These are phyloP conservation scores for Turnix velox DNA, from an alignment of 2,113 vertebrate genomes.

Conservation along the genomic window DNA sequence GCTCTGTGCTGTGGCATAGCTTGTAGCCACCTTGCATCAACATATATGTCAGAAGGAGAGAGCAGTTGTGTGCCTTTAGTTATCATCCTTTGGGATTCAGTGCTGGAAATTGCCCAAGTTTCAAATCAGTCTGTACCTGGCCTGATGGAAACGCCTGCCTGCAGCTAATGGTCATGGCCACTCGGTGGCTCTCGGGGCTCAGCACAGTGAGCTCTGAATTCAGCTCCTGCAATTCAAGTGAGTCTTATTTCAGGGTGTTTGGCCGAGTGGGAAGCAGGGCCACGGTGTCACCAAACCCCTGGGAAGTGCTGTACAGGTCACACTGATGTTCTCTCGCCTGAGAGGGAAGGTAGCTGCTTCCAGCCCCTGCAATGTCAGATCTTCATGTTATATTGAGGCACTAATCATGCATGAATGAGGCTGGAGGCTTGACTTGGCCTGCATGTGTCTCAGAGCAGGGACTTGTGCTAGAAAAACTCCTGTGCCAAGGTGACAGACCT, in stretches of 20 bases:
- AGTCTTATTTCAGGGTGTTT: background rate
- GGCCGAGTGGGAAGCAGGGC: background rate
- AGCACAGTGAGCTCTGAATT: fast-evolving
- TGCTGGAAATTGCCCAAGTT: background rate
- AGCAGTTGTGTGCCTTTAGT: background rate
- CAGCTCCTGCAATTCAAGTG: background rate
- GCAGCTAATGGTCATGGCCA: background rate
- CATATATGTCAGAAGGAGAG: background rate
- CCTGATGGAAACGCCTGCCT: background rate
- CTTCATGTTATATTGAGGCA: background rate
- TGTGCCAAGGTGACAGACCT: fast-evolving
- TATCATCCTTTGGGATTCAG: fast-evolving
- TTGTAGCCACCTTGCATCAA: background rate
- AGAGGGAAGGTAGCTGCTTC: background rate
- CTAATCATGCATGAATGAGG: fast-evolving
- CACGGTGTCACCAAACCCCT: fast-evolving
- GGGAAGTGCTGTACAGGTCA: background rate
- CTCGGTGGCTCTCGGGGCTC: background rate
- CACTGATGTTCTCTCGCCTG: fast-evolving
- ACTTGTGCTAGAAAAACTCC: background rate
- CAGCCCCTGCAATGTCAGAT: fast-evolving
- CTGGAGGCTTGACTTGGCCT: background rate
- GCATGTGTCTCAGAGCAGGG: background rate
- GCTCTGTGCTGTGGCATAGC: background rate
- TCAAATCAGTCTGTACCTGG: fast-evolving